Percentiles rank a stretch among this genome's conserved stretches.
phyloP scores from a whole-genome alignment of 2,113 vertebrate genomes.

The Sturnus vulgaris region DNA sequence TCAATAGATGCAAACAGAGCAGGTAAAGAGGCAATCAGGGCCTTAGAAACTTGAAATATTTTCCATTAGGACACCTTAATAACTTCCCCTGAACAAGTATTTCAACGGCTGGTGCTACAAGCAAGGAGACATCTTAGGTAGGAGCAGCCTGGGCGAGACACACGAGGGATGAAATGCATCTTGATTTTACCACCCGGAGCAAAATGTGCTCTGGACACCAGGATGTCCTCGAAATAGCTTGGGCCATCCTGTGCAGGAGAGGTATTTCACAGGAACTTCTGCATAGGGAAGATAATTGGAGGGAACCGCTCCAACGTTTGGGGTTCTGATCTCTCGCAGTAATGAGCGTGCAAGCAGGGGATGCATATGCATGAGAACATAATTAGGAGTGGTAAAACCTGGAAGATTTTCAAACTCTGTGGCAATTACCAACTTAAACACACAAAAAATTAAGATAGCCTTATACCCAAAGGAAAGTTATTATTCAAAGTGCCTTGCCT shows the following conservation, averaged over 20 bases:
- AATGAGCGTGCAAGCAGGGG: conserved; percentile 49
- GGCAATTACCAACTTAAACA: conserved; percentile 71
- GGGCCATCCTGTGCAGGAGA: not conserved
- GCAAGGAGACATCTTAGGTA: not conserved
- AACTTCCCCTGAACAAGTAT: not conserved
- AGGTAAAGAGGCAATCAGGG: conserved; percentile 32
- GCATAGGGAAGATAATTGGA: conserved; percentile 17
- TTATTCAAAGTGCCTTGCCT: conserved; percentile 64
- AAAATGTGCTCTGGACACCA: not conserved
- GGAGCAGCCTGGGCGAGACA: not conserved
- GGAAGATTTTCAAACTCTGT: conserved; percentile 72
- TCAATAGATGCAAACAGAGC: conserved; percentile 47
- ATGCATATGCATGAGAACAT: conserved; percentile 76
- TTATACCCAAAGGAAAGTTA: conserved; percentile 63
- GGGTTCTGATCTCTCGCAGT: conserved; percentile 60
- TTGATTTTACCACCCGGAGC: not conserved
- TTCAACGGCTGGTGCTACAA: not conserved
- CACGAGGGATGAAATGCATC: not conserved
- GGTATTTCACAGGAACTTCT: conserved; percentile 45
- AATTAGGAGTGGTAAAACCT: conserved; percentile 77
- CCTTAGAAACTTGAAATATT: conserved; percentile 16
- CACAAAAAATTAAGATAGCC: conserved; percentile 63
- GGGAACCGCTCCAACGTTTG: conserved; percentile 6
- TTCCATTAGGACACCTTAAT: not conserved
- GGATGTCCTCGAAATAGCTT: not conserved